Evolutionary conservation across 2,113 vertebrate genomes (phyloP).

Genomic region (Naja naja): DNA sequence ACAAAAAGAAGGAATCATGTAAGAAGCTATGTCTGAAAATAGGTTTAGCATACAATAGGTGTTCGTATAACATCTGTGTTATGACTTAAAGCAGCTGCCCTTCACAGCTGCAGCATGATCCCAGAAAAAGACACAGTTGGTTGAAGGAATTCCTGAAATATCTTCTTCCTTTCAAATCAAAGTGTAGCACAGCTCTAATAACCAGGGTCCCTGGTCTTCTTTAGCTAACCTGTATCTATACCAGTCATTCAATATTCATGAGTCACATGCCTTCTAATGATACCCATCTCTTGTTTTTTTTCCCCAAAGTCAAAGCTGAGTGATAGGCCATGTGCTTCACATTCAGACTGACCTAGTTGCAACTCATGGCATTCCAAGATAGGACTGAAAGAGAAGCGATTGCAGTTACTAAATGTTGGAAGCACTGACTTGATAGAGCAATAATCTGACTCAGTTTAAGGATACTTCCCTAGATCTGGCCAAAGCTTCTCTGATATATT

Average conservation of each 20-base stretch:
- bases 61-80: background rate
- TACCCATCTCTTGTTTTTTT: background rate
- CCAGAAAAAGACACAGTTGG: background rate
- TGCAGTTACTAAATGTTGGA: background rate
- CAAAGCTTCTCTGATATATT: background rate
- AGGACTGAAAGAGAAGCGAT: background rate
- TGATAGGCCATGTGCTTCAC: background rate
- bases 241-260: background rate
- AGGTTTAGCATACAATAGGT: background rate
- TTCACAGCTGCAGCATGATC: background rate
- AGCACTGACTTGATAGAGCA: background rate
- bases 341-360: background rate
- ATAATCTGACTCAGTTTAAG: background rate
- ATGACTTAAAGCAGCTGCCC: background rate
- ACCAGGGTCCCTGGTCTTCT: background rate
- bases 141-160: background rate
- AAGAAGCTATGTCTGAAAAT: background rate
- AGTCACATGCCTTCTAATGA: background rate
- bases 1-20: background rate
- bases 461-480: background rate
- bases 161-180: background rate
- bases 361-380: background rate
- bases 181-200: background rate
- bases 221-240: background rate
- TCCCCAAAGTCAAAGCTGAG: background rate